Evolutionary conservation across 2,113 vertebrate genomes (phyloP).

Genomic region (Poicephalus gulielmi): DNA sequence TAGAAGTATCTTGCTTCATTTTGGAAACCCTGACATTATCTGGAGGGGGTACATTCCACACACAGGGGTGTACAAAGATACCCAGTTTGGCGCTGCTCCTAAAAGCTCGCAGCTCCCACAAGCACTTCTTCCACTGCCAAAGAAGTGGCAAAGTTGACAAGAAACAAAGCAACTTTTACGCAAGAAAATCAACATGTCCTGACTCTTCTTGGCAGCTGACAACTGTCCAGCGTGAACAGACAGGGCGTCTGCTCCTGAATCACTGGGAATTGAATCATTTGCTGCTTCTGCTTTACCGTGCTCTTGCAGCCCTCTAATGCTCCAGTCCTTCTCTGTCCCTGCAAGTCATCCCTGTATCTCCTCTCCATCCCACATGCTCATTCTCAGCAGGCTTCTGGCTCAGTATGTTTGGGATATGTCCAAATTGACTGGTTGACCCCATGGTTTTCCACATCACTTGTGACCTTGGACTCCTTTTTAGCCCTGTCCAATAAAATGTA

Average conservation of each 20-base stretch:
- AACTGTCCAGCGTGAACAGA: neutral
- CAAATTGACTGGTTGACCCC: neutral
- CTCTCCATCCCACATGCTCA: neutral
- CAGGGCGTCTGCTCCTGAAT: neutral
- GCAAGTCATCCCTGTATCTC: neutral
- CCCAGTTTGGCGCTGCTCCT: rapidly evolving
- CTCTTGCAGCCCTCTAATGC: neutral
- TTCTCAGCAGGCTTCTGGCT: slow-evolving; percentile 11
- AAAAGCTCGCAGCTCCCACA: rapidly evolving
- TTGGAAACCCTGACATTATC: neutral
- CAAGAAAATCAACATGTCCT: neutral
- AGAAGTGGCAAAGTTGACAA: neutral
- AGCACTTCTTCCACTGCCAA: neutral
- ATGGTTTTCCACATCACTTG: neutral
- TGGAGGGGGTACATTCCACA: rapidly evolving
- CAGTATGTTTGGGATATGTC: rapidly evolving
- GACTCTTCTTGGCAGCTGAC: neutral
- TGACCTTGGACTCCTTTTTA: neutral
- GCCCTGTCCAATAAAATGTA: neutral
- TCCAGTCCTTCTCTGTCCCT: neutral
- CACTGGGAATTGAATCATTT: neutral
- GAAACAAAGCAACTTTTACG: neutral
- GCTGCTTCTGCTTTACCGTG: neutral
- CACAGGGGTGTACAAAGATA: rapidly evolving
- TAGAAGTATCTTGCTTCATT: neutral